Base-by-base conservation (phyloP, 2,797 vertebrate genomes). In the Chiroxiphia lanceolata region DNA sequence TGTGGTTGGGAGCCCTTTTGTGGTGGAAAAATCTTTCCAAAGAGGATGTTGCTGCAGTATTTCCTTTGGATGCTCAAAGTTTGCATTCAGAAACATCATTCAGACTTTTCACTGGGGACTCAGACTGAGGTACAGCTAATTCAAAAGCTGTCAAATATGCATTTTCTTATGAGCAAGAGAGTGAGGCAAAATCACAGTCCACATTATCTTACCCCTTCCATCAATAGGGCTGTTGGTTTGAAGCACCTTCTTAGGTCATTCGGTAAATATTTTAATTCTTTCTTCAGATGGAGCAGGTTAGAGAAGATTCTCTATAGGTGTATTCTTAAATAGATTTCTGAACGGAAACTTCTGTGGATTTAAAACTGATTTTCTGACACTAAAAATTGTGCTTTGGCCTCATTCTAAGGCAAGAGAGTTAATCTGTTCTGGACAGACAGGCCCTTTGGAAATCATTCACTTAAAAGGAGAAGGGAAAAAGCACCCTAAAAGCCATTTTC, bases 401-500 rank as follows among this genome's bases (percentile, higher is more conserved):
- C 72, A 91, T 74, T 93, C 86, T 85, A 57, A 95, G 45, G 68
- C 65, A 87, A 95, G 86, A 72, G 34, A 19, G 21, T 92, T 92
- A 87, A 96, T 90, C 93, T 93, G n/a, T 78, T 92, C 87, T 48
- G 82, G 87, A 95, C 89, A 93, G 86, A 81, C 74, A 91, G 50
- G 60, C 42, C 63, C 47, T 92, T 87, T 95, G 71, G 78, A 95
- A 93, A 92, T 92, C 36, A 85, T 68, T 92, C 68, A 71, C 75
- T 94, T 93, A 75, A 82, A 93, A 75, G 69, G 31, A 93, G 88
- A 91, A 88, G 45, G 36, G 65, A 87, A 93, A 84, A 65, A 68
- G 1, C 13, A 31, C 50, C 36, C 74, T 86, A 90, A 96, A 96
- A 93, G 70, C 57, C 50, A 59, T 94, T 94, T 90, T 83, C 83